A percentile compares a stretch with the other conserved stretches of the same genome.
Evolutionary conservation across 2,888 invertebrate species (phyloP).

Genomic region (Nyleta sp.): DNA sequence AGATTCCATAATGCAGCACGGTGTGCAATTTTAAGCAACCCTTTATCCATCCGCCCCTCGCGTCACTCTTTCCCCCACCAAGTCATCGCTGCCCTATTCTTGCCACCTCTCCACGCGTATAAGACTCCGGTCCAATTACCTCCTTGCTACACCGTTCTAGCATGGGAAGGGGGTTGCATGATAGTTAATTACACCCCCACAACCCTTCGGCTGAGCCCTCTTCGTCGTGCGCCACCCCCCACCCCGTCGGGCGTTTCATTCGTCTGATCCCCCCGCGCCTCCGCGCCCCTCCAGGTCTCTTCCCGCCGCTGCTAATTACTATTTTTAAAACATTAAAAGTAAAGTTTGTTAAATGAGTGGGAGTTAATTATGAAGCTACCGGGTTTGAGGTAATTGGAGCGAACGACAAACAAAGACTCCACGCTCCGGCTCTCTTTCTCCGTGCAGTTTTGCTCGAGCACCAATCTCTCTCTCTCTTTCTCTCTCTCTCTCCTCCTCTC

Average conservation of each 20-base stretch:
- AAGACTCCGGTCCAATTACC: constrained; percentile 82
- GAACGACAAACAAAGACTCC: constrained; percentile 82
- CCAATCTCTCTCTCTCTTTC: constrained; percentile 26
- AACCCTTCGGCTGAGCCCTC: constrained; percentile 71
- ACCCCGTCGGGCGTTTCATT: constrained; percentile 55
- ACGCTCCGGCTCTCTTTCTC: constrained; percentile 65
- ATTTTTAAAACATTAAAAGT: constrained; percentile 83
- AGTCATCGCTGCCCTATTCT: constrained; percentile 66
- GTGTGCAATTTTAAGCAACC: too few relatives aligned
- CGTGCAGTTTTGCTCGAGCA: constrained; percentile 59
- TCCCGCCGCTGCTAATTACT: constrained; percentile 81
- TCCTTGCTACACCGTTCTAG: constrained; percentile 80
- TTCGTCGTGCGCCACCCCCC: constrained; percentile 57
- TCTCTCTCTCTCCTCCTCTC: constrained; percentile 16
- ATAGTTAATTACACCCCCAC: constrained; percentile 82
- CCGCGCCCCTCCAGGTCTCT: constrained; percentile 68
- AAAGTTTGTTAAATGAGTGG: constrained; percentile 83
- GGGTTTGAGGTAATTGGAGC: constrained; percentile 81
- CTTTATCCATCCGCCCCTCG: too few relatives aligned
- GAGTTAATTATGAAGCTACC: constrained; percentile 82
- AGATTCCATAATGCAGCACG: constrained; percentile 79
- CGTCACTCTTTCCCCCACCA: constrained; percentile 48
- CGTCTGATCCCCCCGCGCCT: constrained; percentile 46
- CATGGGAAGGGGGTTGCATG: constrained; percentile 80
- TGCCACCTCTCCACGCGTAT: constrained; percentile 76